Percentiles rank a stretch among this genome's conserved stretches.
phyloP scores from a whole-genome alignment of 2,888 invertebrate genomes.

The Heliconius charithonia region DNA sequence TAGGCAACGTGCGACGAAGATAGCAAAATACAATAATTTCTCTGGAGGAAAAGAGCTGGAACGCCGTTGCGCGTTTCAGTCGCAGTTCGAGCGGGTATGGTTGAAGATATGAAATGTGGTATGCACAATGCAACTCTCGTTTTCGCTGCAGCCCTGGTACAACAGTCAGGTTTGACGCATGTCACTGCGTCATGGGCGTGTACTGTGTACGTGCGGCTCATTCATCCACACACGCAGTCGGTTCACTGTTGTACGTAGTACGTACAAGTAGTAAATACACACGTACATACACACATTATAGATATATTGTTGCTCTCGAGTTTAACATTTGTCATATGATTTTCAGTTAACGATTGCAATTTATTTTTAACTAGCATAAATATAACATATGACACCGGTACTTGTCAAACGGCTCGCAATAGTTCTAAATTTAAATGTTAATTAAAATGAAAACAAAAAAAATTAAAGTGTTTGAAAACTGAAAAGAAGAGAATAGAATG shows the following conservation, averaged over 20 bases:
- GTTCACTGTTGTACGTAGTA: neutral
- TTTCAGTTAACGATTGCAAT: no score
- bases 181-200: slow-evolving; percentile 80
- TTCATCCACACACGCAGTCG: neutral
- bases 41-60: slow-evolving; percentile 34
- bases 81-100: slow-evolving; percentile 30
- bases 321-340: no score
- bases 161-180: slow-evolving; percentile 78
- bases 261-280: neutral
- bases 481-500: no score
- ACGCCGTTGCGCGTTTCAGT: slow-evolving; percentile 23
- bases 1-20: slow-evolving; percentile 20
- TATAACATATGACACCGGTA: no score
- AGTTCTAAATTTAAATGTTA: no score
- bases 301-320: no score
- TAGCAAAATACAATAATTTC: slow-evolving; percentile 14
- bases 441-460: no score
- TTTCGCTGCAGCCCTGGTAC: slow-evolving; percentile 69
- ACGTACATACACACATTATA: neutral
- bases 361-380: no score
- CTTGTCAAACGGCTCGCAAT: no score
- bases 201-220: slow-evolving; percentile 42
- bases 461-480: no score
- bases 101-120: slow-evolving; percentile 29
- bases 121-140: slow-evolving; percentile 59